Percentiles rank a stretch among this genome's conserved stretches.
Evolutionary conservation across 2,888 invertebrate genomes (phyloP).

Genomic region (Nemotelus pantherinus): DNA sequence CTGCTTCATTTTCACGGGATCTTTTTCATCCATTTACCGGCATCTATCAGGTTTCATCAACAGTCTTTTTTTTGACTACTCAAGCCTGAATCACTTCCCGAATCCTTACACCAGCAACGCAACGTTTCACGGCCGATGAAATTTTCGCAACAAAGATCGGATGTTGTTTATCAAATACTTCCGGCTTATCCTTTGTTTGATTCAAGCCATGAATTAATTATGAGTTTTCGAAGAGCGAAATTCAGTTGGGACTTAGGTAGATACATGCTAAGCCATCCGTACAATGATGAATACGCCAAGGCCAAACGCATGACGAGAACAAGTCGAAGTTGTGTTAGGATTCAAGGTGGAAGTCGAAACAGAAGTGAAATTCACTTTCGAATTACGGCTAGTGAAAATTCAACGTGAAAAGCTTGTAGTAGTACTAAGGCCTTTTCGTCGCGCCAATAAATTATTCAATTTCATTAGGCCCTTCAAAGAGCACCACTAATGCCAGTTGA

Average conservation of each 20-base stretch:
- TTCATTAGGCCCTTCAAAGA: constrained; percentile 50
- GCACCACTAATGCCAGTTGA: constrained; percentile 47
- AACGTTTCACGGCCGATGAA: neutral
- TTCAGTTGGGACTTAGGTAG: constrained; percentile 26
- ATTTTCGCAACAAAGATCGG: constrained; percentile 51
- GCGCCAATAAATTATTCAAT: constrained; percentile 50
- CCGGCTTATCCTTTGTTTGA: constrained; percentile 51
- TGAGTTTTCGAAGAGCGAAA: constrained; percentile 47
- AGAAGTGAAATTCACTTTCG: constrained; percentile 25
- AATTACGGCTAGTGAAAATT: constrained; percentile 21
- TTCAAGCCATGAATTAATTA: constrained; percentile 54
- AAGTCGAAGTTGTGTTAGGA: neutral
- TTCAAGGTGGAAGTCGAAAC: neutral
- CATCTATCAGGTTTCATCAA: no score
- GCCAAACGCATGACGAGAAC: neutral
- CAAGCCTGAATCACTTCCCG: no score
- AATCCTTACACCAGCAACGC: neutral
- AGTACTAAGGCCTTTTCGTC: constrained; percentile 25
- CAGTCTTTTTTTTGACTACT: no score
- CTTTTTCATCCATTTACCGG: no score
- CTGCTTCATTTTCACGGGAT: no score
- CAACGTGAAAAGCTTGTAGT: constrained; percentile 30
- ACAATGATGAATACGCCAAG: constrained; percentile 29
- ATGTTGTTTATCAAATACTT: constrained; percentile 55
- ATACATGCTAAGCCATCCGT: neutral